Evolutionary conservation across 2,797 vertebrate genomes (phyloP).

Genomic region (Gambusia yucatana): DNA sequence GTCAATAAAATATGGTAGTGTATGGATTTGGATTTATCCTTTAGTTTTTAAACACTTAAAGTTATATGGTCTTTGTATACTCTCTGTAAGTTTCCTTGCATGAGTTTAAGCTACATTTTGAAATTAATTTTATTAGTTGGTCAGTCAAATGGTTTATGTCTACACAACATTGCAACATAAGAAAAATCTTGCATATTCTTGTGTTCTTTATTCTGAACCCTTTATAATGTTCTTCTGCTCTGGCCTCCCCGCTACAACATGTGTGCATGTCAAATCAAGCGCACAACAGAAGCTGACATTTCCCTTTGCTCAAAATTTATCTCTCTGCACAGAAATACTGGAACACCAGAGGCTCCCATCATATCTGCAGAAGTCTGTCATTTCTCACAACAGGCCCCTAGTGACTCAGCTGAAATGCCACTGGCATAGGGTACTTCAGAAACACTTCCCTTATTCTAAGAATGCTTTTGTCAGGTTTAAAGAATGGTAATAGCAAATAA

Average conservation of each 20-base stretch:
- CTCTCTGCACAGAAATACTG: constrained; percentile 42
- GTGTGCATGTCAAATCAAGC: constrained; percentile 57
- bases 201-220: constrained; percentile 11
- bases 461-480: constrained; percentile 26
- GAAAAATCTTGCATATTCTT: constrained; percentile 2
- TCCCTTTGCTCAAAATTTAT: constrained; percentile 70
- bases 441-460: constrained; percentile 49
- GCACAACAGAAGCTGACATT: constrained; percentile 77
- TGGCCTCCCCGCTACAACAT: constrained; percentile 59
- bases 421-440: constrained; percentile 8
- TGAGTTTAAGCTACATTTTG: neutral
- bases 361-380: constrained; percentile 63
- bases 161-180: neutral
- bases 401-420: constrained; percentile 59
- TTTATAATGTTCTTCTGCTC: constrained; percentile 13
- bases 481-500: constrained; percentile 7
- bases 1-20: neutral
- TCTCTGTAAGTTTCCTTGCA: neutral
- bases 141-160: neutral
- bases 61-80: constrained; percentile 8
- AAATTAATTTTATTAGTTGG: neutral
- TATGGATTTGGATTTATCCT: constrained; percentile 13
- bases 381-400: constrained; percentile 45
- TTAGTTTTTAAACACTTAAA: neutral
- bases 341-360: constrained; percentile 54